Evolutionary conservation across 2,888 invertebrate species (phyloP), one percentile per base, ranked within the genome.

Genomic region (Melieria crassipennis): DNA sequence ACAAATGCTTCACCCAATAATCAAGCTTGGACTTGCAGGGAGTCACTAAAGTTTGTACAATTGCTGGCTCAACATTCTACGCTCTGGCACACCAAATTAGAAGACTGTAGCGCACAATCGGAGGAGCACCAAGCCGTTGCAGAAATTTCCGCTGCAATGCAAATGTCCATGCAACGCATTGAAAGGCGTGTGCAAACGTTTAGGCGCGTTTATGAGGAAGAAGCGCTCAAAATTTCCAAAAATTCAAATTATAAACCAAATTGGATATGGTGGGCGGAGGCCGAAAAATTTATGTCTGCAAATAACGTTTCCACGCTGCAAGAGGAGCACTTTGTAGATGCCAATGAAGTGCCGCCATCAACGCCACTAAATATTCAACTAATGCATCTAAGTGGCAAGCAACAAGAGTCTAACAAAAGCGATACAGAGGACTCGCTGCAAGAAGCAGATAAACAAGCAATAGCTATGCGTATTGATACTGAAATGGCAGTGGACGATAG

Each of bases 1-100:
- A 30, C 30, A 48, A n/a, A 9, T 65, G 13, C 4, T 65, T 45
- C 42, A 13, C 7, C 5, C 4, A 48, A 66, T 13, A 46, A 47
- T 30, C 46, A 45, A 7, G 45, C 42, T 0, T 79, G 80, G 80
- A 72, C 70, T 55, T 71, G 75, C 1, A 64, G 72, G 16, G 77
- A 78, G 56, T 79, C 79, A 1, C 43, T 79, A 2, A 70, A 70
- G 45, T 79, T 80, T 69, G 61, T 79, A 3, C 70, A 76, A 43
- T 73, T 78, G 3, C 65, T 80, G 0, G 48, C 69, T 5, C 69
- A 72, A 7, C 72, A 79, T 47, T 71, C 71, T 0, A 69, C 72
- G 16, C 66, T 78, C 16, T 77, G 77, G 72, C 71, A 75, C 42
- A 71, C 47, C 10, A 50, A n/a, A 70, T 65, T 30, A 65, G 3